A percentile compares a stretch with the other conserved stretches of the same genome.
These are phyloP conservation scores for Carlito syrichta DNA, from an alignment of 2,113 vertebrate genomes.

Conservation along the genomic window DNA sequence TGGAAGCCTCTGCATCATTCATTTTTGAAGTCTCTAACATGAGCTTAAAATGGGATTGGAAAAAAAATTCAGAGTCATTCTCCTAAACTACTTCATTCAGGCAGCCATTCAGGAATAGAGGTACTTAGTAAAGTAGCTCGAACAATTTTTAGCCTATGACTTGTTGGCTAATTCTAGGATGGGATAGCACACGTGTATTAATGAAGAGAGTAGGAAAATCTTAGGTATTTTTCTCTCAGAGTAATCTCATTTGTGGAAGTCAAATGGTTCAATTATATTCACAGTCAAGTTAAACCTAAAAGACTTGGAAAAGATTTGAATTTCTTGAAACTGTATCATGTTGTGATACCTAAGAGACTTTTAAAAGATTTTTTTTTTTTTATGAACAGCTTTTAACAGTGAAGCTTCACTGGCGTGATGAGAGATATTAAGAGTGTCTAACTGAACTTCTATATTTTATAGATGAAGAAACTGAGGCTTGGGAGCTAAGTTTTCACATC, in stretches of 20 bases:
- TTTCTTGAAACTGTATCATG: neutral
- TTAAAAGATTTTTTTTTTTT: too few relatives aligned
- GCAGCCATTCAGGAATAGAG: neutral
- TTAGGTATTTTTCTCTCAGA: neutral
- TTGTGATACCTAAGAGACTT: neutral
- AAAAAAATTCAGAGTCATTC: neutral
- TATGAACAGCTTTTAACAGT: neutral
- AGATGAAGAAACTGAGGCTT: neutral
- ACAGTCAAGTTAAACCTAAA: neutral
- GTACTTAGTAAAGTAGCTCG: neutral
- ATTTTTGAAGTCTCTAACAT: neutral
- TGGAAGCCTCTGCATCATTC: neutral
- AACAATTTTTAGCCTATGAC: neutral
- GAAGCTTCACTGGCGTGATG: neutral
- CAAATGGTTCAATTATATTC: slow-evolving; percentile 16
- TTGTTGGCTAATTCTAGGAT: neutral
- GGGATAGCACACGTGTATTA: neutral
- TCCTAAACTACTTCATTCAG: neutral
- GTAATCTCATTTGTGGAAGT: neutral
- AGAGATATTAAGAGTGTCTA: neutral
- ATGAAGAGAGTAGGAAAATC: neutral
- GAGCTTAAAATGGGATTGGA: neutral
- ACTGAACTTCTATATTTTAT: neutral
- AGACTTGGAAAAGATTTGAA: slow-evolving; percentile 21
- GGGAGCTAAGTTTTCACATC: neutral